These are phyloP conservation scores for Tipula lateralis DNA, from an alignment of 2,888 invertebrate genomes.

Conservation along the genomic window DNA sequence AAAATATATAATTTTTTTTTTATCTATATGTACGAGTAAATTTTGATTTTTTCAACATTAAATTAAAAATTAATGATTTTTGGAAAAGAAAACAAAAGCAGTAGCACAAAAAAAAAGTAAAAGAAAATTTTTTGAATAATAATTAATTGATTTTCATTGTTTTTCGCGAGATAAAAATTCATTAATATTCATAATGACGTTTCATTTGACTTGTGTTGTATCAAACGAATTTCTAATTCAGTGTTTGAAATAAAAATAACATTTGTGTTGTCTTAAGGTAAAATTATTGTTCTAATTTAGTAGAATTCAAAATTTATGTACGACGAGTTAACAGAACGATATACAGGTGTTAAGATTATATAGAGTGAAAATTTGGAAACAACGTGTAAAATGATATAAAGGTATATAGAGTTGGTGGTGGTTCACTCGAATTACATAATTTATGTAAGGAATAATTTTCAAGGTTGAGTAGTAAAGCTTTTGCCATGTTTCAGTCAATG, in stretches of 20 bases:
- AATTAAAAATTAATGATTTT: conserved; percentile 21
- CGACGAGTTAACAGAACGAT: neutral
- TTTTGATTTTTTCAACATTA: conserved; percentile 19
- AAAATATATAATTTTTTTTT: neutral
- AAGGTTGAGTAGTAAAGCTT: too few species aligned
- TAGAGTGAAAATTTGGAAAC: too few species aligned
- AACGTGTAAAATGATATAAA: too few species aligned
- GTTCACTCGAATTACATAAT: too few species aligned
- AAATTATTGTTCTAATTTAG: neutral
- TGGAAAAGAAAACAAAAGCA: neutral
- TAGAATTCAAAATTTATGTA: neutral
- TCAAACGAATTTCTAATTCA: conserved; percentile 15
- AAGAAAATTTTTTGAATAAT: neutral
- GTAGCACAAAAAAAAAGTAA: neutral
- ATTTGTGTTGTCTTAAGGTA: neutral
- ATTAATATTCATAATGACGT: conserved; percentile 24
- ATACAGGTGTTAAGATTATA: too few species aligned
- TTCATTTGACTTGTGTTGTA: conserved; percentile 11
- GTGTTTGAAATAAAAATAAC: neutral
- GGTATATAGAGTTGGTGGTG: too few species aligned
- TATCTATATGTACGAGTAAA: neutral
- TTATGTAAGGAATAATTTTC: too few species aligned
- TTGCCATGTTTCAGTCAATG: too few species aligned
- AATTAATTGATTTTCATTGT: conserved; percentile 24
- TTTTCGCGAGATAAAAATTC: neutral